Evolutionary conservation across 2,888 invertebrate genomes (phyloP).

Genomic region (Allygus modestus): DNA sequence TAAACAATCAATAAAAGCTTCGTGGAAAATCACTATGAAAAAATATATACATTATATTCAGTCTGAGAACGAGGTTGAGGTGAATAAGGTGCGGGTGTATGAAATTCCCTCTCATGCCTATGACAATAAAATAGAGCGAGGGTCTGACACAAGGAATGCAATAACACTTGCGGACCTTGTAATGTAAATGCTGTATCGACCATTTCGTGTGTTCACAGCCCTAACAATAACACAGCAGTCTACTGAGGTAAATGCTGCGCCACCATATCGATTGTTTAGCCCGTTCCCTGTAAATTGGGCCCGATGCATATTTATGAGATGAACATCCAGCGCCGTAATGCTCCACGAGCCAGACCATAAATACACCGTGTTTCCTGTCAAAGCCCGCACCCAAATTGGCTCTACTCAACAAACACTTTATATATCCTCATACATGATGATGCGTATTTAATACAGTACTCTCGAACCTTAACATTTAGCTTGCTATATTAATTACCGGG

Average conservation of each 20-base stretch:
- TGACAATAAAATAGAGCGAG: constrained; percentile 14
- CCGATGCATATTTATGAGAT: constrained; percentile 52
- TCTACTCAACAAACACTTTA: neutral
- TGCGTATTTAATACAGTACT: no score
- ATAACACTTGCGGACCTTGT: constrained; percentile 23
- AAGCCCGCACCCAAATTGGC: constrained; percentile 19
- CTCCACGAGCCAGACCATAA: constrained; percentile 28
- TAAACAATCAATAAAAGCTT: no score
- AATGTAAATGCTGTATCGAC: constrained; percentile 34
- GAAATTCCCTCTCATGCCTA: neutral
- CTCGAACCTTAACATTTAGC: no score
- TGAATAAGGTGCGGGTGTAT: neutral
- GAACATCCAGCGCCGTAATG: constrained; percentile 24
- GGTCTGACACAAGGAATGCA: constrained; percentile 38
- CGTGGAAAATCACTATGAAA: no score
- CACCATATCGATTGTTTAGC: constrained; percentile 41
- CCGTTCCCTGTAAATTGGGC: constrained; percentile 46
- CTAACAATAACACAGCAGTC: neutral
- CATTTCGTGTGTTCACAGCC: neutral
- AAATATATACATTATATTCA: no score
- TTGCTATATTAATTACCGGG: no score
- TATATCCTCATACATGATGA: no score
- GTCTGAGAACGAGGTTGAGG: no score
- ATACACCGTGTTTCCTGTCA: constrained; percentile 29
- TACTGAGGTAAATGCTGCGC: constrained; percentile 27